Conservation (phyloP, 2,797 vertebrate species). For the Alcedo quadribrachys region DNA sequence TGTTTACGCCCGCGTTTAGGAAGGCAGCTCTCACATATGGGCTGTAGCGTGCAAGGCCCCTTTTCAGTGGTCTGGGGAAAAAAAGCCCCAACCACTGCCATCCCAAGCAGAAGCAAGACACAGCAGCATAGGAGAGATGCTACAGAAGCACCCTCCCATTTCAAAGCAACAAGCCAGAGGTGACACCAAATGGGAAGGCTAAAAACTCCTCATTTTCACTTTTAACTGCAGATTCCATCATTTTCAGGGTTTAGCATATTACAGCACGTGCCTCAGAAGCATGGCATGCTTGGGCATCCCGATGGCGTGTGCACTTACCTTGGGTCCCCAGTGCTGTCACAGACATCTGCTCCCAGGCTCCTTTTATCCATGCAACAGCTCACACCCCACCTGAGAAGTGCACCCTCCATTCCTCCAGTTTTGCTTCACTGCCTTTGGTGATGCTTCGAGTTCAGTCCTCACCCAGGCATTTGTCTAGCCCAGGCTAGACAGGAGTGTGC, state of each 20-base stretch:
- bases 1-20: conserved; percentile 3
- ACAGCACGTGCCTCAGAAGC: neutral
- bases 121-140: neutral
- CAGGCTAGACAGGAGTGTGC: rapidly evolving
- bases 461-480: neutral
- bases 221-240: neutral
- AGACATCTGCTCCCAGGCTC: neutral
- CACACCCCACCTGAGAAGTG: neutral
- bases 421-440: neutral
- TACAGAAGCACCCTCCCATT: neutral
- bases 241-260: neutral
- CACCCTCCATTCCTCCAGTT: neutral
- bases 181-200: neutral
- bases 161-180: neutral
- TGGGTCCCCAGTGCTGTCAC: neutral
- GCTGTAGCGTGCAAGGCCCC: neutral
- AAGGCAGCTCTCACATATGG: neutral
- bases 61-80: neutral
- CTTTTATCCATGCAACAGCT: neutral
- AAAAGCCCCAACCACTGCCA: neutral
- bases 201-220: neutral
- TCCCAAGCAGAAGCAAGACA: neutral
- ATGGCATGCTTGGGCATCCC: rapidly evolving
- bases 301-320: rapidly evolving
- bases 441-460: neutral